A percentile compares a stretch with the other conserved stretches of the same genome.
Conservation (phyloP, 2,888 invertebrate species). For the Lobophora halterata region DNA sequence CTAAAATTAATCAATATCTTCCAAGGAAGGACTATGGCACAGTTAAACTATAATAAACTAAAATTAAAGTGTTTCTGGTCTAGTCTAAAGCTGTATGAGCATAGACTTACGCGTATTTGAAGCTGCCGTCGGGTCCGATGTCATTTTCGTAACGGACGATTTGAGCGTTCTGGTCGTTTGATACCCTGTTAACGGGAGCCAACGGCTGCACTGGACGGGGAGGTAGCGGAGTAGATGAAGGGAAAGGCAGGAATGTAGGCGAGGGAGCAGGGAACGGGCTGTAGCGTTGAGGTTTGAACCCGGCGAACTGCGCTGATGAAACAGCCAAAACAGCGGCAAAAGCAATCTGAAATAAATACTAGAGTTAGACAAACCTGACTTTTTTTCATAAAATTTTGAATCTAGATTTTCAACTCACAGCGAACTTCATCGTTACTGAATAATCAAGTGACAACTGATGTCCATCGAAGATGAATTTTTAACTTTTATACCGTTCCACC, state of each 20-base stretch:
- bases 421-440: conserved; percentile 52
- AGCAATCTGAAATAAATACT: conserved; percentile 35
- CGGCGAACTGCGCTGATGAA: conserved; percentile 48
- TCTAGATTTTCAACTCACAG: conserved; percentile 44
- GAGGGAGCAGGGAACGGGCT: conserved; percentile 18
- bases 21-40: too few species aligned
- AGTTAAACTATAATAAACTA: too few species aligned
- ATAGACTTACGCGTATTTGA: conserved; percentile 65
- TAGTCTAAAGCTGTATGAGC: too few species aligned
- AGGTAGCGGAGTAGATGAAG: conserved; percentile 21
- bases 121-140: conserved; percentile 69
- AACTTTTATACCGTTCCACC: conserved; percentile 48
- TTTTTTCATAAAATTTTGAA: conserved; percentile 4
- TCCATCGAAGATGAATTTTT: conserved; percentile 32
- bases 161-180: conserved; percentile 48
- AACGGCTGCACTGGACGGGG: conserved; percentile 33
- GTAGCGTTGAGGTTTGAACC: conserved; percentile 17
- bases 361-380: conserved; percentile 1
- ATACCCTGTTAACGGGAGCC: conserved; percentile 28
- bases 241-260: conserved; percentile 20
- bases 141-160: conserved; percentile 62
- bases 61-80: background rate
- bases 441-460: conserved; percentile 42
- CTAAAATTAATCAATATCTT: too few species aligned
- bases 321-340: conserved; percentile 56